Percentiles rank a stretch among this genome's conserved stretches.
These are phyloP conservation scores for Pimpla rufipes DNA, from an alignment of 2,888 invertebrate species.

Conservation along the genomic window DNA sequence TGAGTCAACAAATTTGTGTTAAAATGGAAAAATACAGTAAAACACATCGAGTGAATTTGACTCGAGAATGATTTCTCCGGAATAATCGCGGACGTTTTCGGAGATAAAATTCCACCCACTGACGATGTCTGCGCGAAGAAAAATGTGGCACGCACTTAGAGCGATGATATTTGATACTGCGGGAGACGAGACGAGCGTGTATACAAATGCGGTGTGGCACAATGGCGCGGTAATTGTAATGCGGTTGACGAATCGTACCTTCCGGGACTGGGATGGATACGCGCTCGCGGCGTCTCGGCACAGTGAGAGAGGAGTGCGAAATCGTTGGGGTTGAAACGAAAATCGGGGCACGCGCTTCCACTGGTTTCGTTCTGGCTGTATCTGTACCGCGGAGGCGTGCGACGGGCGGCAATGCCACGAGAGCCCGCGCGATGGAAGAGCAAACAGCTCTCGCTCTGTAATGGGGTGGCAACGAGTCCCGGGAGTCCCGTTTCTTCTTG, in stretches of 20 bases:
- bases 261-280: constrained; percentile 70
- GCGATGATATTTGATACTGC: constrained; percentile 64
- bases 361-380: constrained; percentile 66
- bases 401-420: constrained; percentile 39
- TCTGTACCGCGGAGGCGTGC: constrained; percentile 33
- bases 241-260: constrained; percentile 82
- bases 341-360: constrained; percentile 77
- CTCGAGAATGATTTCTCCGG: no score
- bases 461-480: constrained; percentile 85
- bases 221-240: constrained; percentile 82
- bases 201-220: constrained; percentile 79
- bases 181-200: constrained; percentile 65
- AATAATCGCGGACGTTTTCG: background rate
- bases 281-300: constrained; percentile 38
- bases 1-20: no score
- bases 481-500: constrained; percentile 82
- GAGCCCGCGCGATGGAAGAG: constrained; percentile 79
- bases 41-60: no score
- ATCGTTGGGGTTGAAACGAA: constrained; percentile 63
- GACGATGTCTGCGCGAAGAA: background rate
- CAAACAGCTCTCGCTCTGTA: constrained; percentile 78
- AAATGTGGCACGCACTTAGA: background rate
- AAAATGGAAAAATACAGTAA: no score
- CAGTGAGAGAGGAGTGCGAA: constrained; percentile 48
- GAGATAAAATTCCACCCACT: background rate